Conservation (phyloP, 2,113 vertebrate genomes). For the Hydrolagus affinis region DNA sequence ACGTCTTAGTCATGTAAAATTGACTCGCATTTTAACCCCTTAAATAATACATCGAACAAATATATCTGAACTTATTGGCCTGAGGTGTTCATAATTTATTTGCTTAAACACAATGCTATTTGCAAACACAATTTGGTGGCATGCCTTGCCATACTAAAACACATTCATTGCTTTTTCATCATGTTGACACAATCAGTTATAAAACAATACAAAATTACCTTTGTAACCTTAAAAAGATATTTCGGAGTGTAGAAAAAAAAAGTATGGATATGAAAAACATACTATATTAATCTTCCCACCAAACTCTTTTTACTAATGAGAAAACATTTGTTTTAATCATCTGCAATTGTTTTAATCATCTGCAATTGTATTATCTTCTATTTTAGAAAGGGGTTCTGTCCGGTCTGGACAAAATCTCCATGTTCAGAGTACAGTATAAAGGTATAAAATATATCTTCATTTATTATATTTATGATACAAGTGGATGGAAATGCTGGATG, state of each 20-base stretch:
- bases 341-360: neutral
- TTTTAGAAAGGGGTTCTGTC: neutral
- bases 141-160: neutral
- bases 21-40: slow-evolving; percentile 30
- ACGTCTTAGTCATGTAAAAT: slow-evolving; percentile 29
- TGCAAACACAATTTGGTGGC: neutral
- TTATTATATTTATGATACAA: neutral
- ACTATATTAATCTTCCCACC: neutral
- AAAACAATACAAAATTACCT: neutral
- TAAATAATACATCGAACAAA: slow-evolving; percentile 30
- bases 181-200: neutral
- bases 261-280: neutral
- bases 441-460: neutral
- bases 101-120: neutral
- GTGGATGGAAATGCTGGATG: neutral
- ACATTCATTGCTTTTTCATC: neutral
- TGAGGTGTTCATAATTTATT: slow-evolving; percentile 21
- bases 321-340: neutral
- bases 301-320: too few relatives aligned
- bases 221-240: neutral
- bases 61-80: slow-evolving; percentile 24
- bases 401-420: neutral
- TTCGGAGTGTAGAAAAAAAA: neutral
- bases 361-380: neutral
- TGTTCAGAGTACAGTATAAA: neutral